Conservation (phyloP, 2,113 vertebrate genomes). For the Dunckerocampus dactyliophorus region DNA sequence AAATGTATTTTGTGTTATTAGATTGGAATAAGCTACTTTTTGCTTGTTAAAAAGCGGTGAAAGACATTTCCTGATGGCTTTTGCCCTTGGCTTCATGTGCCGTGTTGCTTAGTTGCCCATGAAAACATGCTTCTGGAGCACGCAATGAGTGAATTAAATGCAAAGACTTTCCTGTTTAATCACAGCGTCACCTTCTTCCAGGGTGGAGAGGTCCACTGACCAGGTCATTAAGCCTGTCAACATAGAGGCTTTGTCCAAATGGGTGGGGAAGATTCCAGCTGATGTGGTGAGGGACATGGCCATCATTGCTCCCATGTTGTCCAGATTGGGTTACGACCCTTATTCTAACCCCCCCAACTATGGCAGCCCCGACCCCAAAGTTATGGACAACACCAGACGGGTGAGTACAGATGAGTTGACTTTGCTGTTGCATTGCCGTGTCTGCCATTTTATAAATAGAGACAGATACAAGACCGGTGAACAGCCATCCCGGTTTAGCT, state of each 20-base stretch:
- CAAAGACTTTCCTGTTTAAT: neutral
- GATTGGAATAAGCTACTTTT: no score
- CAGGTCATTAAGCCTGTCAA: constrained; percentile 98
- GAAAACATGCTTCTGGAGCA: no score
- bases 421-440: neutral
- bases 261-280: constrained; percentile 93
- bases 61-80: no score
- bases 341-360: constrained; percentile 95
- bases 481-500: no score
- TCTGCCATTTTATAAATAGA: no score
- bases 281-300: constrained; percentile 95
- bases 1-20: no score
- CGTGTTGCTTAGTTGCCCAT: no score
- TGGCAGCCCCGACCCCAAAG: constrained; percentile 87
- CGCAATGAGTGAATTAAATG: no score
- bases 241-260: constrained; percentile 91
- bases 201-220: constrained; percentile 95
- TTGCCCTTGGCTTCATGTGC: no score
- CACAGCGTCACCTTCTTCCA: constrained; percentile 36
- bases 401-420: constrained; percentile 71
- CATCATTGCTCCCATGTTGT: constrained; percentile 90
- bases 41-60: no score
- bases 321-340: constrained; percentile 89
- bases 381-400: constrained; percentile 93
- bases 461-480: no score